These are phyloP conservation scores for Tromatobia lineatoria DNA, from an alignment of 2,888 invertebrate genomes.

Conservation along the genomic window DNA sequence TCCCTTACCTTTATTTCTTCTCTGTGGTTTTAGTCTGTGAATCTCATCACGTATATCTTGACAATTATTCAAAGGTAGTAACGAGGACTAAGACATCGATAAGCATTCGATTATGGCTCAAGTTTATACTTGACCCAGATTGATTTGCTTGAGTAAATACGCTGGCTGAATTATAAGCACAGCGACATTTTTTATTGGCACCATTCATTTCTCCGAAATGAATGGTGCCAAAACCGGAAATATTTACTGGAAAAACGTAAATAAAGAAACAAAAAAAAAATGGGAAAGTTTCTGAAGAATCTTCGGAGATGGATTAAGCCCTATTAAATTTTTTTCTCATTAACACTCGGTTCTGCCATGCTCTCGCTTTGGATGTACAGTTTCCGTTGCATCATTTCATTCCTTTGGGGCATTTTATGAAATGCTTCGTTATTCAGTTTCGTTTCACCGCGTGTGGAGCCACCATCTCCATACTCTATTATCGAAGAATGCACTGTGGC, in stretches of 20 bases:
- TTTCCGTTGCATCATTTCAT: constrained; percentile 2
- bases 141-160: no score
- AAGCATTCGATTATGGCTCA: neutral
- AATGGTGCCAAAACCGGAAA: no score
- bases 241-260: neutral
- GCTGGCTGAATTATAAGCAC: neutral
- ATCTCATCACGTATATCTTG: neutral
- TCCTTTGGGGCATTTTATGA: neutral
- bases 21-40: constrained; percentile 20
- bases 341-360: neutral
- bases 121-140: neutral
- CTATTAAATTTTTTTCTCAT: neutral
- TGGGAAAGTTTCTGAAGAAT: neutral
- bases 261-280: neutral
- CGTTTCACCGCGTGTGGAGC: neutral
- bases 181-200: neutral
- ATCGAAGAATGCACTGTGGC: constrained; percentile 14
- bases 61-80: neutral
- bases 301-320: neutral
- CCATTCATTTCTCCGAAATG: no score
- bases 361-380: neutral
- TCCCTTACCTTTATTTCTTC: constrained; percentile 5
- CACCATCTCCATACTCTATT: constrained; percentile 10
- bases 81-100: neutral
- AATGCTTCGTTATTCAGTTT: constrained; percentile 19